Evolutionary conservation across 1,140 invertebrate genomes (phyloP), one percentile per base, ranked within the genome.

Genomic region (Phymorhynchus buccinoides): DNA sequence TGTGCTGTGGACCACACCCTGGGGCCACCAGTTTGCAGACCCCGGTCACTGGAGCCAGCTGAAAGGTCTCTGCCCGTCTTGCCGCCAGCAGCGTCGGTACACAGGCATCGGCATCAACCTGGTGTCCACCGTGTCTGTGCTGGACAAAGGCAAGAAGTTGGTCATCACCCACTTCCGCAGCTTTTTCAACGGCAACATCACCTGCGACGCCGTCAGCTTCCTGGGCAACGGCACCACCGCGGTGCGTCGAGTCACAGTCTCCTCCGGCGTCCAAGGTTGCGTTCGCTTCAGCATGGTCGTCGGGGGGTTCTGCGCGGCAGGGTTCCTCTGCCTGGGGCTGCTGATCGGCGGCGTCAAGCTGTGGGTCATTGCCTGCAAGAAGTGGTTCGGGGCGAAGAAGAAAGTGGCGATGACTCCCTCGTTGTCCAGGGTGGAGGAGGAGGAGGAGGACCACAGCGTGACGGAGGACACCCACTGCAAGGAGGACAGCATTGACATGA

Each of bases 1-100:
- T 14, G 83, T 90, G 37, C 84, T 91, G 80, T 93, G 92, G 92
- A 66, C 87, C 48, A 90, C 90, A 3, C 91, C 91, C 1, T 89
- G 86, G 88, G 91, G 91, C 6, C 85, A 89, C 9, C 79, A 48
- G 14, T 90, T 91, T 66, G 83, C 88, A 3, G 87, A 90, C 30
- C 41, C 41, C 18, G 41, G 52, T 0, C 75, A 85, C 30, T 56
- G 80, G 39, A 35, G 82, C 18, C 44, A 83, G 22, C 83, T 88
- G 81, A 85, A 79, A 32, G 84, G 83, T n/a, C 42, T 83, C 16
- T 86, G 81, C 32, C n/a, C 66, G 4, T 52, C 73, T 6, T 81
- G 81, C 39, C 48, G 79, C 48, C 37, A 75, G 56, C 22, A 83
- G 56, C 52, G 86, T 44, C 22, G 52, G 52, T 84, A 90, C 80